These are phyloP conservation scores for Macrotis lagotis DNA, from an alignment of 2,113 vertebrate species.

Conservation along the genomic window DNA sequence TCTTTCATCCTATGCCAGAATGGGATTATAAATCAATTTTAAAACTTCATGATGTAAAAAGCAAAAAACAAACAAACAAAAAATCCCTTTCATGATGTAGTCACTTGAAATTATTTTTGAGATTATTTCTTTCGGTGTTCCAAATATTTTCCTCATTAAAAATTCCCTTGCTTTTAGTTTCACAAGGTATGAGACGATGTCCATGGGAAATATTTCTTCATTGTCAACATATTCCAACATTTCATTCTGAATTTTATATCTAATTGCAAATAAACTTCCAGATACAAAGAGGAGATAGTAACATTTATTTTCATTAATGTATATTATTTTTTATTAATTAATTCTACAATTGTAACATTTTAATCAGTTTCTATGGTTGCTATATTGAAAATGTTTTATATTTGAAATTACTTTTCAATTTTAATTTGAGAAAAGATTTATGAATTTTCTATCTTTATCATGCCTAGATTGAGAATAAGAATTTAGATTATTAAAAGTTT, in stretches of 20 bases:
- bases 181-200: background rate
- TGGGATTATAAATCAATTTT: background rate
- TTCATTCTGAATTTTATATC: conserved; percentile 40
- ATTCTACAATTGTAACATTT: conserved; percentile 59
- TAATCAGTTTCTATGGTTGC: conserved; percentile 42
- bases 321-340: conserved; percentile 54
- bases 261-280: conserved; percentile 51
- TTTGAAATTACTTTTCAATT: conserved; percentile 64
- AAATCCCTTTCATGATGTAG: too few relatives aligned
- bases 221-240: conserved; percentile 61
- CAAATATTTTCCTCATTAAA: conserved; percentile 62
- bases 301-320: conserved; percentile 62
- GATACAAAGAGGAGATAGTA: conserved; percentile 42
- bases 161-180: conserved; percentile 54
- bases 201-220: conserved; percentile 56
- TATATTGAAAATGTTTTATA: conserved; percentile 62
- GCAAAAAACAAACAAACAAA: too few relatives aligned
- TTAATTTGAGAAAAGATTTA: conserved; percentile 68
- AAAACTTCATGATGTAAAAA: background rate
- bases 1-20: conserved; percentile 6
- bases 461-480: background rate
- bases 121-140: conserved; percentile 33
- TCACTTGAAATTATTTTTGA: background rate
- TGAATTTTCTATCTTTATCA: background rate
- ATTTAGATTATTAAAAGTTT: background rate